A percentile compares a stretch with the other conserved stretches of the same genome.
Evolutionary conservation across 2,888 invertebrate species (phyloP).

Genomic region (Atherix ibis): DNA sequence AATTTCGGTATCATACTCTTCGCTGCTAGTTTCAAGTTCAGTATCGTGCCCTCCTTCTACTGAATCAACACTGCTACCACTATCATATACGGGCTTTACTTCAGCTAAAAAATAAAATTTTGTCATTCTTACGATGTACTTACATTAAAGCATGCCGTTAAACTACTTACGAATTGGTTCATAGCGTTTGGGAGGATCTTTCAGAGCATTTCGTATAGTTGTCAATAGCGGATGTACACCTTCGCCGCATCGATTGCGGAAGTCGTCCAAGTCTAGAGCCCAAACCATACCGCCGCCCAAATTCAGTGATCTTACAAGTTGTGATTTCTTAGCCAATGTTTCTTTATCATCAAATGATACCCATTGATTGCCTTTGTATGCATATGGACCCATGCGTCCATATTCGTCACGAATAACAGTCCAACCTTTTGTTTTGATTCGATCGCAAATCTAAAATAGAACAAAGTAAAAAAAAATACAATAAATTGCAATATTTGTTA

Average conservation of each 20-base stretch:
- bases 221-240: conserved; percentile 66
- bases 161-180: conserved; percentile 22
- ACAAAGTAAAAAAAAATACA: conserved; percentile 13
- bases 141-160: not conserved
- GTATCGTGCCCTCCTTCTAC: no score
- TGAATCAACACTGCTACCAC: no score
- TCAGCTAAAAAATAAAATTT: not conserved
- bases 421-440: conserved; percentile 62
- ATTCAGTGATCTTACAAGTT: conserved; percentile 56
- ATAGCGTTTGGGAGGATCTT: conserved; percentile 29
- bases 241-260: conserved; percentile 60
- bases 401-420: conserved; percentile 61
- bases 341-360: conserved; percentile 75
- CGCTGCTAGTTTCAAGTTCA: no score
- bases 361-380: conserved; percentile 79
- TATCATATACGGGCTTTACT: not conserved
- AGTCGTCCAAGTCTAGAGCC: conserved; percentile 82
- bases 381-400: conserved; percentile 73
- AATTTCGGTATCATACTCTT: not conserved
- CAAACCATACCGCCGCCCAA: conserved; percentile 83
- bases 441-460: conserved; percentile 67
- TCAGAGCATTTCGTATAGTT: conserved; percentile 56
- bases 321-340: conserved; percentile 63
- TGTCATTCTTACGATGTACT: not conserved
- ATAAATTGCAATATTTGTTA: conserved; percentile 4